These are phyloP conservation scores for Pantherophis vulpinus DNA, from an alignment of 2,797 vertebrate species.

Conservation along the genomic window DNA sequence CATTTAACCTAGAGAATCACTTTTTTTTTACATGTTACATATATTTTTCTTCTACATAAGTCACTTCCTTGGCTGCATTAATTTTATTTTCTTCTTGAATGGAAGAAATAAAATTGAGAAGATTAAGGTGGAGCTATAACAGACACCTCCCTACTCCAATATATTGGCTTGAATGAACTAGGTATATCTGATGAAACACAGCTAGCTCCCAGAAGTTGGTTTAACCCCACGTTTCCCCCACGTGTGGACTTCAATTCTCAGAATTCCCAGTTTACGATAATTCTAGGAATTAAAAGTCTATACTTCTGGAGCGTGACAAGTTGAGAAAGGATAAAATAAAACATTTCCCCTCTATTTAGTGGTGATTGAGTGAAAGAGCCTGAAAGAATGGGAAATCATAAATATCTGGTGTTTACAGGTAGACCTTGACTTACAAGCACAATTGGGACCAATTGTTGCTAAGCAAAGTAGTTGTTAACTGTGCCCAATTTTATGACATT, in stretches of 20 bases:
- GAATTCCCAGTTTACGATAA: background rate
- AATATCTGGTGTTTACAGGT: background rate
- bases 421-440: background rate
- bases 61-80: background rate
- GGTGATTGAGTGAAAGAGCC: background rate
- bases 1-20: background rate
- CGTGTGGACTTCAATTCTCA: background rate
- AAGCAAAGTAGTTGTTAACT: background rate
- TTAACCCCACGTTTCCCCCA: background rate
- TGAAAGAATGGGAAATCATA: background rate
- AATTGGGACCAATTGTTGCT: background rate
- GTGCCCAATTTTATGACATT: background rate
- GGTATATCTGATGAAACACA: background rate
- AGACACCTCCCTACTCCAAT: background rate
- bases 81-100: background rate
- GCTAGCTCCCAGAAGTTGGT: background rate
- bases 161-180: background rate
- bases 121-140: background rate
- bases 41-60: background rate
- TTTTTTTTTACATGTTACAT: background rate
- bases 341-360: background rate
- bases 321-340: background rate
- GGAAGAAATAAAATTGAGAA: background rate
- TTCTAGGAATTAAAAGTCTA: background rate
- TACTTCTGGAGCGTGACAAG: background rate